Evolutionary conservation across 1,140 invertebrate genomes (phyloP), one percentile per base, ranked within the genome.

Genomic region (Lordiphosa collinella): DNA sequence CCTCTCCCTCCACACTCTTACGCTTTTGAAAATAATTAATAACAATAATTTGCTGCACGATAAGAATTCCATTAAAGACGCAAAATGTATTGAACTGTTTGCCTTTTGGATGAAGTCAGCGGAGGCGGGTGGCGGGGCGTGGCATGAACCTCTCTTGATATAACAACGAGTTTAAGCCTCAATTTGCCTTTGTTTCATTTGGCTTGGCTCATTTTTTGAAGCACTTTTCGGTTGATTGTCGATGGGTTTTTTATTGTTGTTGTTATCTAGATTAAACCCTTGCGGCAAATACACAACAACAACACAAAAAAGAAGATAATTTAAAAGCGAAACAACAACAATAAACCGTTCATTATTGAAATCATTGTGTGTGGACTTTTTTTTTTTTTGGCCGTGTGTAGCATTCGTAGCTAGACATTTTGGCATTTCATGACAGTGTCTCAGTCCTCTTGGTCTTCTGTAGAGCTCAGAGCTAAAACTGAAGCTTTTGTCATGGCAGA

Each of bases 31-130:
- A 66, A 84, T 85, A 84, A 84, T 84, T 84, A 84, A 84, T 84
- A 84, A 85, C 78, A 84, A 84, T 84, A 85, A 84, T 84, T 84
- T 84, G 79, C 79, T 57, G 76, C 79, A 85, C 79, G 79, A 84
- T 84, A 84, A 84, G 79, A 85, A 84, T 85, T 85, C 79, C 79
- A 84, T 84, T 84, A 84, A 84, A 85, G 64, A 68, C 78, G 78
- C 72, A 84, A 84, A 84, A 84, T 68, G 72, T 78, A 84, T 84
- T 82, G 70, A 79, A 70, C 58, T 68, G 73, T 72, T 68, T 66
- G 16, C 16, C 52, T 65, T 40, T 38, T 40, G 32, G 51, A 46
- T 51, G 37, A 59, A 36, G 35, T 60, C 51, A 70, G 16, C 44
- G 35, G 32, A 43, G 40, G 52, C 35, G 16, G 25, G 50, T 34